A percentile compares a stretch with the other conserved stretches of the same genome.
Conservation (phyloP, 2,888 invertebrate genomes). For the Drosophila falleni region DNA sequence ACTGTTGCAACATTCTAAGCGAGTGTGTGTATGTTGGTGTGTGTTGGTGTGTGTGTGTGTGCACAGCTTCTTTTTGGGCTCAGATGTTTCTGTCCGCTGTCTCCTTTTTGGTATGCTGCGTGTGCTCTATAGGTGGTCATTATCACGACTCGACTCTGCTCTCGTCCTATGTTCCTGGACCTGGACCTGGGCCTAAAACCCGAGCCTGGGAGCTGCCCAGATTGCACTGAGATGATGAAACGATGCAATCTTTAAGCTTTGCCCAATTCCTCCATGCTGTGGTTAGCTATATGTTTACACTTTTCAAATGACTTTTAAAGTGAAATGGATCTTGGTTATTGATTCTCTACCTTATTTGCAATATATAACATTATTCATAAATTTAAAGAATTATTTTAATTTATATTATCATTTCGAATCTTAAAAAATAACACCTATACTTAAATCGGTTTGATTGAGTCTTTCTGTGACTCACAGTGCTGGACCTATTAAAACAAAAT, state of each 20-base stretch:
- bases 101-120: conserved; percentile 59
- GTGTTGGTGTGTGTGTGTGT: conserved; percentile 32
- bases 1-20: conserved; percentile 20
- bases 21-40: conserved; percentile 2
- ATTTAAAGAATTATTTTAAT: too few species aligned
- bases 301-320: conserved; percentile 3
- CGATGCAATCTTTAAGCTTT: conserved; percentile 43
- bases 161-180: conserved; percentile 52
- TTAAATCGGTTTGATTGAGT: too few species aligned
- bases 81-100: conserved; percentile 50
- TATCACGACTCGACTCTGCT: conserved; percentile 72
- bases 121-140: conserved; percentile 82
- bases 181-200: conserved; percentile 25
- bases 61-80: conserved; percentile 52
- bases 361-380: not conserved
- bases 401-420: too few species aligned
- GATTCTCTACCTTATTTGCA: not conserved
- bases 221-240: conserved; percentile 40
- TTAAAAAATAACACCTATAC: too few species aligned
- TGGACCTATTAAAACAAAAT: too few species aligned
- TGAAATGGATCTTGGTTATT: not conserved
- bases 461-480: too few species aligned
- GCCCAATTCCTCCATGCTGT: not conserved
- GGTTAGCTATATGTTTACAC: conserved; percentile 18
- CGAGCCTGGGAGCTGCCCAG: conserved; percentile 19